Evolutionary conservation across 2,888 invertebrate species (phyloP).

Genomic region (Cyclophora albipunctata): DNA sequence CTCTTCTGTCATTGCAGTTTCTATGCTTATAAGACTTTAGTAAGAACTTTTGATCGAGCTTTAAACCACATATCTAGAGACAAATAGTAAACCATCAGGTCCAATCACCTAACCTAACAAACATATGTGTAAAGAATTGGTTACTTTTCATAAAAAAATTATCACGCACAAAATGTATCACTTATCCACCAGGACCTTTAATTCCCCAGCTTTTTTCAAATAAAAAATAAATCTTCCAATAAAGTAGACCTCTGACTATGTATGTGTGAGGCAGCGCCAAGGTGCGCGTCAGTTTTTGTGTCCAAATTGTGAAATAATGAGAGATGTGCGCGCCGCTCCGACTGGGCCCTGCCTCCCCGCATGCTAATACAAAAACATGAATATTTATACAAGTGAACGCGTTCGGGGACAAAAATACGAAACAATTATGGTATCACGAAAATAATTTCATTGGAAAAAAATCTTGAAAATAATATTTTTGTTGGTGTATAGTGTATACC

Average conservation of each 20-base stretch:
- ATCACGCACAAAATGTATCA: too few species aligned
- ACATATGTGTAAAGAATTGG: too few species aligned
- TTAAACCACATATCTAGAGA: too few species aligned
- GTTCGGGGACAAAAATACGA: conserved; percentile 40
- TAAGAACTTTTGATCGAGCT: too few species aligned
- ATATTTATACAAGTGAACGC: conserved; percentile 66
- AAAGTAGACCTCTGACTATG: not conserved
- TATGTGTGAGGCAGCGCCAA: conserved; percentile 22
- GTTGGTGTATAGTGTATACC: too few species aligned
- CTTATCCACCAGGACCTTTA: too few species aligned
- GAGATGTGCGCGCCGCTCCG: conserved; percentile 45
- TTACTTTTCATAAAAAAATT: too few species aligned
- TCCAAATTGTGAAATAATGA: conserved; percentile 70
- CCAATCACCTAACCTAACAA: too few species aligned
- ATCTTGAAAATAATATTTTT: not conserved
- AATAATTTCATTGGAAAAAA: conserved; percentile 9
- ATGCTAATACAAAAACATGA: conserved; percentile 65
- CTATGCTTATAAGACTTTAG: too few species aligned
- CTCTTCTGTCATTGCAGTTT: too few species aligned
- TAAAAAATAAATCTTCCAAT: not conserved
- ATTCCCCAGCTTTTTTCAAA: too few species aligned
- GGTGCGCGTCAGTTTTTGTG: conserved; percentile 59
- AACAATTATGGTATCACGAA: conserved; percentile 25
- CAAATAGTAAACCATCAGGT: too few species aligned
- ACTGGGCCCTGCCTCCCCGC: conserved; percentile 44